Base-by-base conservation (phyloP, 1,140 invertebrate species). In the Globodera ellingtonae region DNA sequence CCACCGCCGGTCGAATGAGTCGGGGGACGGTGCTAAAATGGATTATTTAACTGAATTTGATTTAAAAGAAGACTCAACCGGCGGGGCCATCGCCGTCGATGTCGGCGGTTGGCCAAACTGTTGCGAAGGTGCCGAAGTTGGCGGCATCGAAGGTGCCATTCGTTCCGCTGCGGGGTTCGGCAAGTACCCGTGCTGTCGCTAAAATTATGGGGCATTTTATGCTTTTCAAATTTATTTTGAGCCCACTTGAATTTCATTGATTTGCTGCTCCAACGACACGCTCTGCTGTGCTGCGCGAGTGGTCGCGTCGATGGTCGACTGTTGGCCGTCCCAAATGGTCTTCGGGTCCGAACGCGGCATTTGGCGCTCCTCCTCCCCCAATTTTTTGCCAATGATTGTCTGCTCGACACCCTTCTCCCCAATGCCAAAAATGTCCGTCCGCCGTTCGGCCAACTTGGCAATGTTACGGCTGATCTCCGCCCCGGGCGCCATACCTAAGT, bases 401-500 rank as follows among this genome's bases (percentile, higher is more conserved):
- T 99, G 97, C 90, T 98, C 96, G 87, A 95, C 95, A 81, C 97
- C 97, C 46, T 83, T 78, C 65, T 87, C 89, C 81, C 97, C 97
- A 78, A 95, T 94, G 92, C 98, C 98, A 90, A 99, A 99, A 90
- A 99, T 99, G 93, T 99, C 98, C 4, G 97, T 98, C 94, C 98
- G 95, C 84, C 97, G 92, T 89, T 99, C 97, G 0, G 83, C 97
- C 82, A 99, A 91, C 87, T 96, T 93, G 89, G 97, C 98, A 85
- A 99, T 92, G 89, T 94, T 97, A 13, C 94, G 95, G 84, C 97
- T 95, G 86, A 99, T 98, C 24, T 95, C 94, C 44, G 94, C 89
- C 89, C 92, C 95, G 77, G 93, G 92, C 4, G 94, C 95, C 89
- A 93, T 95, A 0, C 95, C 94, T 65, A 81, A 93, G 85, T 95